Evolutionary conservation across 2,888 invertebrate genomes (phyloP).

Genomic region (Lasius fuliginosus): DNA sequence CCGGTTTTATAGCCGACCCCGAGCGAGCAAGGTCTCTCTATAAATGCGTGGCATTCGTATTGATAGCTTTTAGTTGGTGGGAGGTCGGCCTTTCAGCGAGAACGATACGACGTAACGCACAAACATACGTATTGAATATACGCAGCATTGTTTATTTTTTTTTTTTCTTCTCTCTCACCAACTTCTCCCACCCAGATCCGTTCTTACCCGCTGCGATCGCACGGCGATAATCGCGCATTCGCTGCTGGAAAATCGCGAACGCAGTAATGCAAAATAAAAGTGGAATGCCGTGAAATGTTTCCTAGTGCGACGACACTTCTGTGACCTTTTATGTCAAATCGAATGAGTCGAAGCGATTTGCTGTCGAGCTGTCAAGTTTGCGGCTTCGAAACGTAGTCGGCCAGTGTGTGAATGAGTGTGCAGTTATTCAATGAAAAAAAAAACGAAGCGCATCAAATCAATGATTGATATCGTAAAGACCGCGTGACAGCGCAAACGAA

Average conservation of each 20-base stretch:
- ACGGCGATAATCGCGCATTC: background rate
- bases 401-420: slow-evolving; percentile 22
- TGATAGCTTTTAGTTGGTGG: slow-evolving; percentile 73
- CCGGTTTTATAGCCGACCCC: slow-evolving; percentile 9
- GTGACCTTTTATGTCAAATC: background rate
- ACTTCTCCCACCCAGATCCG: background rate
- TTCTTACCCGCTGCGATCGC: background rate
- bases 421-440: slow-evolving; percentile 17
- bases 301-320: background rate
- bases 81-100: slow-evolving; percentile 72
- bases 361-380: background rate
- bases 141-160: slow-evolving; percentile 33
- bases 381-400: background rate
- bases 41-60: slow-evolving; percentile 73
- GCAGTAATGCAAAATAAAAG: background rate
- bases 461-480: background rate
- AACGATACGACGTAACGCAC: slow-evolving; percentile 55
- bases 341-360: background rate
- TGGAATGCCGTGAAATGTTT: slow-evolving; percentile 7
- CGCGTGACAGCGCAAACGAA: background rate
- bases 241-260: background rate
- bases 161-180: background rate
- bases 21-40: slow-evolving; percentile 60
- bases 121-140: slow-evolving; percentile 18
- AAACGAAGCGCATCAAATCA: background rate